Percentiles rank a stretch among this genome's conserved stretches.
phyloP scores from a whole-genome alignment of 2,888 invertebrate species.

The Cephus rjabovi region DNA sequence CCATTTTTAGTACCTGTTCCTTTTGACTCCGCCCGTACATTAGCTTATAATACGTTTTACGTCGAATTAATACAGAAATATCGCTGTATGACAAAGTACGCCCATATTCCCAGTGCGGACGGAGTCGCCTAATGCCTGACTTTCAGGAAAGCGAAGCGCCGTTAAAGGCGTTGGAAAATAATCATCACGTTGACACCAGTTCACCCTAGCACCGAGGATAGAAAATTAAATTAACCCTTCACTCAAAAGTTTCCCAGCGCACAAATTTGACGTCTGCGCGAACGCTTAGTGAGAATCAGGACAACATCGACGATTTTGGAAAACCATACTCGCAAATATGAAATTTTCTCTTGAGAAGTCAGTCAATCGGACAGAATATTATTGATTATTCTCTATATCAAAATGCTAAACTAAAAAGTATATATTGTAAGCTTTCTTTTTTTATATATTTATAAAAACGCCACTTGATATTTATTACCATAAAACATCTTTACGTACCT shows the following conservation, averaged over 20 bases:
- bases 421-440: background rate
- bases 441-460: background rate
- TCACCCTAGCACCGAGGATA: background rate
- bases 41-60: background rate
- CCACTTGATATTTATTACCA: background rate
- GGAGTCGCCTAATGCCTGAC: background rate
- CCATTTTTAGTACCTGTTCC: background rate
- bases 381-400: background rate
- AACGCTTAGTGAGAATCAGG: background rate
- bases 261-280: background rate
- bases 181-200: constrained; percentile 1
- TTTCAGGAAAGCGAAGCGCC: constrained; percentile 36
- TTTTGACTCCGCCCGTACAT: background rate
- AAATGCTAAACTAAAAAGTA: background rate
- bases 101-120: background rate
- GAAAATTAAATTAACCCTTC: background rate
- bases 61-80: background rate
- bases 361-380: background rate
- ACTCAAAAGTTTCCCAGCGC: background rate
- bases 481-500: background rate
- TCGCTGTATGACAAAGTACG: background rate
- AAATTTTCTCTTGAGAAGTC: too few relatives aligned
- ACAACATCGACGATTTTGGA: background rate
- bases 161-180: constrained; percentile 28
- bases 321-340: too few relatives aligned